Percentiles rank a stretch among this genome's conserved stretches.
phyloP scores from a whole-genome alignment of 2,888 invertebrate species.

The Cerceris rybyensis region DNA sequence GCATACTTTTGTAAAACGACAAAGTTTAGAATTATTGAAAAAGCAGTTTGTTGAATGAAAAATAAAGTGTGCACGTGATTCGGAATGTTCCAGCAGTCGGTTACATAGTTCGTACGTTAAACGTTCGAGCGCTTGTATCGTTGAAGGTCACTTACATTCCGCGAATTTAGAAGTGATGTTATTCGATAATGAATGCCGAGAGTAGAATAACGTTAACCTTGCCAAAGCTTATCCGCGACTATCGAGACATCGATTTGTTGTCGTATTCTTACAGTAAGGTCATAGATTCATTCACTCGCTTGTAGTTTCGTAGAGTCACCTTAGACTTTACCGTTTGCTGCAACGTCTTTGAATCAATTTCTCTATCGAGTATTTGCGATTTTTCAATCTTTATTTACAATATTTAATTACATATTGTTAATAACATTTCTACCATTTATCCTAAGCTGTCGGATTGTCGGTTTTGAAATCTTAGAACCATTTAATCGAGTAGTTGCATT shows the following conservation, averaged over 20 bases:
- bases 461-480: slow-evolving; percentile 35
- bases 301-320: slow-evolving; percentile 23
- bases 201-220: slow-evolving; percentile 31
- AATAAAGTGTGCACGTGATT: background rate
- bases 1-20: background rate
- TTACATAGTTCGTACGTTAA: background rate
- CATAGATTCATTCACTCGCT: slow-evolving; percentile 28
- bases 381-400: no score
- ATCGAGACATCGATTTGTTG: slow-evolving; percentile 45
- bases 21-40: background rate
- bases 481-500: background rate
- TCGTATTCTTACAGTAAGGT: slow-evolving; percentile 23
- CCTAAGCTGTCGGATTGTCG: slow-evolving; percentile 33
- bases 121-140: slow-evolving; percentile 15
- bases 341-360: no score
- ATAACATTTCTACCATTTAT: slow-evolving; percentile 35
- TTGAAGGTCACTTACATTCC: slow-evolving; percentile 10
- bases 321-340: background rate
- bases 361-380: no score
- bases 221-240: slow-evolving; percentile 23
- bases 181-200: slow-evolving; percentile 18
- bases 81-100: slow-evolving; percentile 8
- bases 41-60: no score
- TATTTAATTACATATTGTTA: no score
- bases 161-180: slow-evolving; percentile 10